These are phyloP conservation scores for Sceloporus undulatus DNA, from an alignment of 2,113 vertebrate genomes.

Conservation along the genomic window DNA sequence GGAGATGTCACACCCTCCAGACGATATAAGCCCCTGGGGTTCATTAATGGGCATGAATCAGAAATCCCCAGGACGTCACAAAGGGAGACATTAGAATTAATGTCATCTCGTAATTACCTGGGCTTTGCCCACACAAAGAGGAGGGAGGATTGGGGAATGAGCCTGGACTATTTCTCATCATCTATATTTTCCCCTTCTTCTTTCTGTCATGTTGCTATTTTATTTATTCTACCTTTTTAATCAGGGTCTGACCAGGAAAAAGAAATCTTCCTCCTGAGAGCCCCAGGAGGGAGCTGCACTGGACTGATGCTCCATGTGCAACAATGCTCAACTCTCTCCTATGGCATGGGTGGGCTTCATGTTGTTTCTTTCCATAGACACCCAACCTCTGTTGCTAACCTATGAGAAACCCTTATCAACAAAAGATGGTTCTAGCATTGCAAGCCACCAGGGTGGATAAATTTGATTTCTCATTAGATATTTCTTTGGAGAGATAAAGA, in stretches of 20 bases:
- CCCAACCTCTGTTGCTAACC: background rate
- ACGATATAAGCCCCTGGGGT: slow-evolving; percentile 88
- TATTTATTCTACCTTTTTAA: slow-evolving; percentile 75
- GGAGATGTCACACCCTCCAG: background rate
- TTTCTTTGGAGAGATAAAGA: slow-evolving; percentile 45
- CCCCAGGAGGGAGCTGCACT: background rate
- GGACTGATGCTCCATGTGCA: slow-evolving; percentile 57
- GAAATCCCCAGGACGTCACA: slow-evolving; percentile 78
- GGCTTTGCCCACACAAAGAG: slow-evolving; percentile 58
- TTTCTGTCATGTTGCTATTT: slow-evolving; percentile 74
- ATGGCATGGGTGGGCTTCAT: background rate
- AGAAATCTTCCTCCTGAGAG: slow-evolving; percentile 7
- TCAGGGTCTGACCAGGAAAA: slow-evolving; percentile 39
- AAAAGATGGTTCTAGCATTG: slow-evolving; percentile 41
- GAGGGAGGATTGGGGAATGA: too few relatives aligned
- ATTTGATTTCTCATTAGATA: slow-evolving; percentile 61
- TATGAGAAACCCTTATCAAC: slow-evolving; percentile 45
- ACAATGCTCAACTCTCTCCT: slow-evolving; percentile 14
- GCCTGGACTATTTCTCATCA: slow-evolving; percentile 70
- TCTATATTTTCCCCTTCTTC: slow-evolving; percentile 67
- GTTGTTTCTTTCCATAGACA: too few relatives aligned
- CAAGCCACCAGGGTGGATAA: slow-evolving; percentile 59
- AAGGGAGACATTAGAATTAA: slow-evolving; percentile 82
- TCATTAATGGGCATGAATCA: slow-evolving; percentile 86
- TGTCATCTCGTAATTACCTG: slow-evolving; percentile 74